Evolutionary conservation across 2,888 invertebrate species (phyloP).

Genomic region (Apomyelois bistriatella): DNA sequence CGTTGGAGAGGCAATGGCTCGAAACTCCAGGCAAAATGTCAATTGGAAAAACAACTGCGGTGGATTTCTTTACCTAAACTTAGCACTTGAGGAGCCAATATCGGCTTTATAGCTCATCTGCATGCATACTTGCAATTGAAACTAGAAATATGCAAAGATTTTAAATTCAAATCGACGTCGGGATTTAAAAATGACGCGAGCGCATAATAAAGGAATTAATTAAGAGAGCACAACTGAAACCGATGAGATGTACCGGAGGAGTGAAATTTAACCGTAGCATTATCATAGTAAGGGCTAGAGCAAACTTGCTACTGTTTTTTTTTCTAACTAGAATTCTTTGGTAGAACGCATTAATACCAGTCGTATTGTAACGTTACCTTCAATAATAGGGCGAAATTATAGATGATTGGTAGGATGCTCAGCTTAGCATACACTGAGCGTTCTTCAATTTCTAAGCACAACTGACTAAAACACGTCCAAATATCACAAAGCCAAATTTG

Average conservation of each 20-base stretch:
- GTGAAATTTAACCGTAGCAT: slow-evolving; percentile 60
- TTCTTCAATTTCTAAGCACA: too few relatives aligned
- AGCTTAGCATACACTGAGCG: too few relatives aligned
- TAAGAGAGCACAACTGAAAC: slow-evolving; percentile 49
- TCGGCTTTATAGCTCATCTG: slow-evolving; percentile 55
- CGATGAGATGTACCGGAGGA: slow-evolving; percentile 41
- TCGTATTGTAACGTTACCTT: not conserved
- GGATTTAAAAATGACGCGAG: slow-evolving; percentile 32
- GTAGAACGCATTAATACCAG: too few relatives aligned
- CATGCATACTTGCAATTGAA: slow-evolving; percentile 56
- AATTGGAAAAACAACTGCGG: slow-evolving; percentile 55
- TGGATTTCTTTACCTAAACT: slow-evolving; percentile 51
- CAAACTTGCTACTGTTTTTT: not conserved
- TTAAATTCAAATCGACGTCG: slow-evolving; percentile 44
- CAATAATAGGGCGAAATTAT: not conserved
- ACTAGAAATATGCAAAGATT: slow-evolving; percentile 50
- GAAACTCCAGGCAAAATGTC: slow-evolving; percentile 52
- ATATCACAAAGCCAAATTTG: too few relatives aligned
- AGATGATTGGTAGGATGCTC: too few relatives aligned
- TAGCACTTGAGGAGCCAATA: slow-evolving; percentile 57
- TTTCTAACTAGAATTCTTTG: not conserved
- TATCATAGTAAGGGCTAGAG: not conserved
- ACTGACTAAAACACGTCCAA: too few relatives aligned
- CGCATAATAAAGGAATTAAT: slow-evolving; percentile 56
- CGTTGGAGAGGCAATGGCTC: slow-evolving; percentile 42